These are phyloP conservation scores for Petaurus breviceps DNA, from an alignment of 2,113 vertebrate genomes.

Conservation along the genomic window DNA sequence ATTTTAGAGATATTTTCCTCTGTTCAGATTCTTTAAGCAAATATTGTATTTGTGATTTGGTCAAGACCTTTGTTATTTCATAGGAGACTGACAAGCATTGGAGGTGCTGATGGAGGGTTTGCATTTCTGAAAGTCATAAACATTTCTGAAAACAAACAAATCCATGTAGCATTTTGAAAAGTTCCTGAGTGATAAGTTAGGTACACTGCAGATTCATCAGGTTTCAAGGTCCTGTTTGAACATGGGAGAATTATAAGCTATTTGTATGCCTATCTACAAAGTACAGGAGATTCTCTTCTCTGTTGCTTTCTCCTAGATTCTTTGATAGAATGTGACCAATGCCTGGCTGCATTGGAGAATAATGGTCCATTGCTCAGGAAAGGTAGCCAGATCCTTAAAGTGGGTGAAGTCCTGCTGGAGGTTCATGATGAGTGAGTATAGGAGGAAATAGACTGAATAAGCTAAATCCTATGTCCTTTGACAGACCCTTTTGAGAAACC, in stretches of 20 bases:
- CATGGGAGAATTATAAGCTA: not conserved
- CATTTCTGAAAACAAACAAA: not conserved
- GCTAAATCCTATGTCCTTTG: not conserved
- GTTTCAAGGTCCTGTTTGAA: not conserved
- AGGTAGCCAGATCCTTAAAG: not conserved
- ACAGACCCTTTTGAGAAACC: not conserved
- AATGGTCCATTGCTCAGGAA: not conserved
- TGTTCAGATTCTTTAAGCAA: conserved; percentile 57
- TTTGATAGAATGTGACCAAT: not conserved
- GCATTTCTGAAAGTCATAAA: conserved; percentile 16
- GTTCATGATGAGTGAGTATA: not conserved
- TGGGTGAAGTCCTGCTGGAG: not conserved
- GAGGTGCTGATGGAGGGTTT: conserved; percentile 14
- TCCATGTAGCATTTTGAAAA: not conserved
- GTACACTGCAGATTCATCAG: not conserved
- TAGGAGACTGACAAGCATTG: conserved; percentile 45
- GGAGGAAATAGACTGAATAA: not conserved
- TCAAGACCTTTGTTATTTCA: conserved; percentile 27
- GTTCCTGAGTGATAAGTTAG: not conserved
- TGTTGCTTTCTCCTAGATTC: not conserved
- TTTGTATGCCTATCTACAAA: not conserved
- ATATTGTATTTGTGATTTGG: conserved; percentile 22
- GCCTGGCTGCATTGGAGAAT: not conserved
- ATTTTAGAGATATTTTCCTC: conserved; percentile 56
- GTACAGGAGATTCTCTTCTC: not conserved